Percentiles rank a stretch among this genome's conserved stretches.
Conservation (phyloP, 2,797 vertebrate species). For the Chloroceryle inda region DNA sequence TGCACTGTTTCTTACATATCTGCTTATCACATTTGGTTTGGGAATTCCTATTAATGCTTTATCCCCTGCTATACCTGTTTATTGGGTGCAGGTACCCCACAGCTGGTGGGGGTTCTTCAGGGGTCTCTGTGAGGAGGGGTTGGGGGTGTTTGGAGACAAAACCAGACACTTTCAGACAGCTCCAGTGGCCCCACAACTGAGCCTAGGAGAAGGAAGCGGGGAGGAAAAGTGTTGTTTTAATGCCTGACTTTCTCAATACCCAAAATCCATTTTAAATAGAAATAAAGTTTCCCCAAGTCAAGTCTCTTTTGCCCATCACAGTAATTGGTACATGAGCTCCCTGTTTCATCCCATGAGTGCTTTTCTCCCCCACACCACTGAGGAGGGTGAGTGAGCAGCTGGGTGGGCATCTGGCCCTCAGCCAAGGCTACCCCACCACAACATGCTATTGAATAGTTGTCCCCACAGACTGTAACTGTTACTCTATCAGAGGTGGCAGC, state of each 20-base stretch:
- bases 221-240: neutral
- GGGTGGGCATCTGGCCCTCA: neutral
- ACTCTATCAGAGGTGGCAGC: neutral
- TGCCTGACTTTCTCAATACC: neutral
- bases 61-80: neutral
- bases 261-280: neutral
- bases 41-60: neutral
- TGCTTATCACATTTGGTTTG: neutral
- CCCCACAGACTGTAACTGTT: neutral
- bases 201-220: rapidly evolving
- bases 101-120: rapidly evolving
- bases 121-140: too few relatives aligned
- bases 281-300: neutral
- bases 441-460: neutral
- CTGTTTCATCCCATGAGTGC: neutral
- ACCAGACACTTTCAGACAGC: neutral
- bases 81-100: too few relatives aligned
- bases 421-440: too few relatives aligned
- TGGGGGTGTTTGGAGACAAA: neutral
- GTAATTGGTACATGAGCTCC: rapidly evolving
- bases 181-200: rapidly evolving
- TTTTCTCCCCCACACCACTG: neutral
- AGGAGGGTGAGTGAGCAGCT: neutral
- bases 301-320: neutral
- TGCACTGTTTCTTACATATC: neutral